phyloP scores from a whole-genome alignment of 2,888 invertebrate species.

The Eupithecia insigniata region DNA sequence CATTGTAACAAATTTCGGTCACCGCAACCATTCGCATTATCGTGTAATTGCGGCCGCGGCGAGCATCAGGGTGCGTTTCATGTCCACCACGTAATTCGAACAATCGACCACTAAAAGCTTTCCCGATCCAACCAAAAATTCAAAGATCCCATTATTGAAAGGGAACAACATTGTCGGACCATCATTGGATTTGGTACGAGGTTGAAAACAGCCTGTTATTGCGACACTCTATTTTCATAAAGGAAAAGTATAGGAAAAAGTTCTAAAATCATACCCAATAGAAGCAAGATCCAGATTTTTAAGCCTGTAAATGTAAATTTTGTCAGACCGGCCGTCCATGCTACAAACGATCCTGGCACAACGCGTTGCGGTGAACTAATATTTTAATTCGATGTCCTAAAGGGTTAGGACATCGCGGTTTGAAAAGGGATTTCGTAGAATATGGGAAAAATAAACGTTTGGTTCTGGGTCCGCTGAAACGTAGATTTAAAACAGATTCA shows the following conservation, averaged over 20 bases:
- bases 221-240: background rate
- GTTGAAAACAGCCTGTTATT: background rate
- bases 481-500: background rate
- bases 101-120: background rate
- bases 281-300: background rate
- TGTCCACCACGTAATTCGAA: background rate
- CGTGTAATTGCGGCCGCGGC: constrained; percentile 23
- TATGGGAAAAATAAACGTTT: background rate
- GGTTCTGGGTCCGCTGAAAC: background rate
- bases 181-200: background rate
- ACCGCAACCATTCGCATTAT: constrained; percentile 23
- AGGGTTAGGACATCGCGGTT: constrained; percentile 3
- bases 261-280: background rate
- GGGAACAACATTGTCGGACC: background rate
- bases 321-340: background rate
- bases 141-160: background rate
- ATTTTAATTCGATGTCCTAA: constrained; percentile 20
- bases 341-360: background rate
- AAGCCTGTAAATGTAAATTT: background rate
- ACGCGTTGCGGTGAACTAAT: constrained; percentile 22
- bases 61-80: constrained; percentile 3
- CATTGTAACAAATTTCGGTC: background rate
- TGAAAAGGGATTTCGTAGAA: background rate
- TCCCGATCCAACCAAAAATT: background rate
- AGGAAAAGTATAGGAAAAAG: background rate